Conservation (phyloP, 2,113 vertebrate genomes). For the Cyanoramphus novaezelandiae region DNA sequence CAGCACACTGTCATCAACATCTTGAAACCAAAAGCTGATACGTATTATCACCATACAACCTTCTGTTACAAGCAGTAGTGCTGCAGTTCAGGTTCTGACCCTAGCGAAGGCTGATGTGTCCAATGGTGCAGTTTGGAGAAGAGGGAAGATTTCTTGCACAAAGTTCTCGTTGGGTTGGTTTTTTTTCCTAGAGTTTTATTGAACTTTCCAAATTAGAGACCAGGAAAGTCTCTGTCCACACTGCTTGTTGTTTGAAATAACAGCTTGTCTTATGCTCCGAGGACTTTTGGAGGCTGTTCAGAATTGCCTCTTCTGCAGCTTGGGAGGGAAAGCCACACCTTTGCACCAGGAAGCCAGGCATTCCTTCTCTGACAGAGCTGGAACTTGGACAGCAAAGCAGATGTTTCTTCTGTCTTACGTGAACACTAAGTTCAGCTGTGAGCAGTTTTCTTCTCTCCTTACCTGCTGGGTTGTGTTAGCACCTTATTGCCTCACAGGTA, state of each 20-base stretch:
- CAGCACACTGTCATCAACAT: not conserved
- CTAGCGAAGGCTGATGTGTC: not conserved
- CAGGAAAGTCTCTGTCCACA: not conserved
- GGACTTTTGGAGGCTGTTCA: not conserved
- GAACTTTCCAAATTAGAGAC: slow-evolving; percentile 10
- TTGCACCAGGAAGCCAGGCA: not conserved
- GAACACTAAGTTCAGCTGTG: not conserved
- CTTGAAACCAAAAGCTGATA: not conserved
- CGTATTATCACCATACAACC: not conserved
- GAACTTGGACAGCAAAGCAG: not conserved
- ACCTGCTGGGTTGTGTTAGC: not conserved
- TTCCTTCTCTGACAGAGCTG: not conserved
- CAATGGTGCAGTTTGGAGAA: not conserved
- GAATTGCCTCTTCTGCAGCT: not conserved
- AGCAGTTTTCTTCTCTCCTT: not conserved
- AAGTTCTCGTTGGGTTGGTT: not conserved
- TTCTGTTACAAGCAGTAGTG: not conserved
- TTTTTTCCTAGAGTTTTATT: not conserved
- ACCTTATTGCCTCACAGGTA: not conserved
- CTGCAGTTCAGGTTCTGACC: not conserved
- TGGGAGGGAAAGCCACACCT: slow-evolving; percentile 41
- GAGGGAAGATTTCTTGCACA: not conserved
- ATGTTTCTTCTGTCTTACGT: not conserved
- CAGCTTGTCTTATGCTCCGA: slow-evolving; percentile 11
- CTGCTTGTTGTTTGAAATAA: not conserved